Evolutionary conservation across 2,888 invertebrate species (phyloP).

Genomic region (Alentia gelatinosa): DNA sequence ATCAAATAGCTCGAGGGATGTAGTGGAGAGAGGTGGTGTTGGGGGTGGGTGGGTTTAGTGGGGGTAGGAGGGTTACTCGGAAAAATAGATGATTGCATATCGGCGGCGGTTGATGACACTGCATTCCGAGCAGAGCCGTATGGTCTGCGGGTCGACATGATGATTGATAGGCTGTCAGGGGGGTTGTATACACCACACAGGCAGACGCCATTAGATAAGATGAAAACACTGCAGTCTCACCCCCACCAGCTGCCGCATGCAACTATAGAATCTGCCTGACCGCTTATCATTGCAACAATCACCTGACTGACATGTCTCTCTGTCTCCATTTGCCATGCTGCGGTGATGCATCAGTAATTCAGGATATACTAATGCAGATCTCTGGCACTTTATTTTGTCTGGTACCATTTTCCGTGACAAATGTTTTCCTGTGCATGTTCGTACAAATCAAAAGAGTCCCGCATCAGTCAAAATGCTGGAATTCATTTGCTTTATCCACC

Average conservation of each 20-base stretch:
- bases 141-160: background rate
- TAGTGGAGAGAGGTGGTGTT: background rate
- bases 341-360: background rate
- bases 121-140: constrained; percentile 6
- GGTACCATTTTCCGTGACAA: no score
- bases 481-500: no score
- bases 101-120: background rate
- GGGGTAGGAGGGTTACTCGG: background rate
- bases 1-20: background rate
- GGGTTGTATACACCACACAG: background rate
- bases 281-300: background rate
- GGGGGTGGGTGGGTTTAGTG: background rate
- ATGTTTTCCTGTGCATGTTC: no score
- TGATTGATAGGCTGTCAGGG: constrained; percentile 18
- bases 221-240: background rate
- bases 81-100: constrained; percentile 30
- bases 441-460: no score
- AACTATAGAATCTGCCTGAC: background rate
- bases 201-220: constrained; percentile 28
- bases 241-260: background rate
- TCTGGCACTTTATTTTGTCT: no score
- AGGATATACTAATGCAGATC: background rate
- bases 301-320: background rate
- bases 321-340: background rate
- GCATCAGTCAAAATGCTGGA: no score